Evolutionary conservation across 1,140 invertebrate species (phyloP), one percentile per base, ranked within the genome.

Genomic region (Cydia pomonella): DNA sequence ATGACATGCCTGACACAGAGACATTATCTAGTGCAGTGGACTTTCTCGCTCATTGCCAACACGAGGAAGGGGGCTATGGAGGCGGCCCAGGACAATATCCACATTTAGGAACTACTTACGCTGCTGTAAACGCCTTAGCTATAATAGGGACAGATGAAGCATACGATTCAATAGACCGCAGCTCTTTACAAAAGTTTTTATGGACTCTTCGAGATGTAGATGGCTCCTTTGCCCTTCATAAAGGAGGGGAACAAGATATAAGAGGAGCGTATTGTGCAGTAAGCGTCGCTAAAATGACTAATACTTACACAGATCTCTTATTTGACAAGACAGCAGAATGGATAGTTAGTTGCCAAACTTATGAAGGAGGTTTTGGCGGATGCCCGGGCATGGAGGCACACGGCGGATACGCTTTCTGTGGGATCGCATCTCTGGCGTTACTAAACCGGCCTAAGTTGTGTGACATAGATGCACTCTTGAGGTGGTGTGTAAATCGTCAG

Each of bases 381-480:
- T 96, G 95, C 84, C 99, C 98, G 21, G 98, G 97, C 13, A 96
- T 98, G 94, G 99, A 99, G 93, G 99, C 99, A 23, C 99, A 99
- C 94, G 99, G 99, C 5, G 99, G 99, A 23, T 99, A 99, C 93
- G 96, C 98, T 7, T 99, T 98, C 93, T 99, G 99, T 95, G 98
- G 97, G 10, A 94, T 99, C 50, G 98, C 99, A 64, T 95, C 97
- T 3, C 93, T 99, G 16, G 95, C 96, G 16, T 91, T 99, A 73
- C 93, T 99, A 7, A 95, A 96, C 78, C 95, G 96, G 87, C 95
- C 96, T n/a, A 90, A 96, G 76, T 93, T 97, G 33, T 98, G 97
- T 92, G 95, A 99, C 94, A 90, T 97, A 50, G 94, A 96, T 85
- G 93, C 95, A 13, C 92, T 99, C 25, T 87, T 99, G 94, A 95